Evolutionary conservation across 1,140 invertebrate species (phyloP).

Genomic region (Drosophila suzukii): DNA sequence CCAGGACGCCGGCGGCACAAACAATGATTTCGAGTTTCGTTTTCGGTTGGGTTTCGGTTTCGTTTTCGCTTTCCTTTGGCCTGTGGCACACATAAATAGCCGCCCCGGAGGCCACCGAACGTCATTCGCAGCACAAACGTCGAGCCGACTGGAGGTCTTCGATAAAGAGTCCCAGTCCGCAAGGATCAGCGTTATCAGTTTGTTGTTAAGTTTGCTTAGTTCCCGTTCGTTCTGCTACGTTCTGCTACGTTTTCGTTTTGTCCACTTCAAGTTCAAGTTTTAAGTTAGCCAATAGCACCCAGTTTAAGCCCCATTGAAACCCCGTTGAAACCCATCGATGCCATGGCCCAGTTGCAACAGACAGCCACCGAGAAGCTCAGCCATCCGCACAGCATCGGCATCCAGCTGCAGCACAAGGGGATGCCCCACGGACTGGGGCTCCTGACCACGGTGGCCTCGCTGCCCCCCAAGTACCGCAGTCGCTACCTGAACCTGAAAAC

Average conservation of each 20-base stretch:
- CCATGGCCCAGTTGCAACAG: slow-evolving; percentile 62
- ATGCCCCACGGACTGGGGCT: slow-evolving; percentile 76
- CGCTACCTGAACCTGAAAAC: slow-evolving; percentile 81
- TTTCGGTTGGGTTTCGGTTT: slow-evolving; percentile 64
- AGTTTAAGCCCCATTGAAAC: slow-evolving; percentile 1
- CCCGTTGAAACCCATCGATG: slow-evolving; percentile 19
- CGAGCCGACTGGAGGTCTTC: slow-evolving; percentile 76
- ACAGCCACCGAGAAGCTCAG: slow-evolving; percentile 25
- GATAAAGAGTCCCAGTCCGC: slow-evolving; percentile 35
- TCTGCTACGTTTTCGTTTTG: slow-evolving; percentile 16
- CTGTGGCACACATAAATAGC: slow-evolving; percentile 77
- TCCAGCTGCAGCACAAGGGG: slow-evolving; percentile 75
- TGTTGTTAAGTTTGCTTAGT: slow-evolving; percentile 53
- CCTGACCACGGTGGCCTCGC: slow-evolving; percentile 82
- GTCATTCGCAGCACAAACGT: slow-evolving; percentile 84
- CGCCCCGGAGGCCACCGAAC: slow-evolving; percentile 67
- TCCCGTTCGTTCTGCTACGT: slow-evolving; percentile 33
- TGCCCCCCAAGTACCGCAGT: slow-evolving; percentile 83
- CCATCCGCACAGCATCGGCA: slow-evolving; percentile 76
- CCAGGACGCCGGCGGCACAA: slow-evolving; percentile 57
- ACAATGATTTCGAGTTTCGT: slow-evolving; percentile 66
- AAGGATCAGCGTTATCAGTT: slow-evolving; percentile 66
- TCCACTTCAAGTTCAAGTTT: slow-evolving; percentile 18
- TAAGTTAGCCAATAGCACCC: slow-evolving; percentile 48
- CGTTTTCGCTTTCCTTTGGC: slow-evolving; percentile 82